These are phyloP conservation scores for Caracal caracal DNA, from an alignment of 2,113 vertebrate species.

Conservation along the genomic window DNA sequence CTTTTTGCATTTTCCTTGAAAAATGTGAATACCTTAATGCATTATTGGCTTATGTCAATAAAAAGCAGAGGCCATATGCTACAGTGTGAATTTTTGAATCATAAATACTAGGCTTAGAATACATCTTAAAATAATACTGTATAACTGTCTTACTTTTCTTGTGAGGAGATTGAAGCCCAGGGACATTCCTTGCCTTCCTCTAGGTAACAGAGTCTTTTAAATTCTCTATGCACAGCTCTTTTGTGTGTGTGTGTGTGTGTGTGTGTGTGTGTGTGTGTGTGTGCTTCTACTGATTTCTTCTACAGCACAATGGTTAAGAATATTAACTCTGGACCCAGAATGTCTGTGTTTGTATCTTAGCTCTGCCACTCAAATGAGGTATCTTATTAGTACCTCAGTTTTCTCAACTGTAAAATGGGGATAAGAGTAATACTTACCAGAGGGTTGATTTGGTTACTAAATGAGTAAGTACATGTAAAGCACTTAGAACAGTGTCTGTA, in stretches of 20 bases:
- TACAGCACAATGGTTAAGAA: background rate
- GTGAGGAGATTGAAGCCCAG: background rate
- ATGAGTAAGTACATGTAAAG: background rate
- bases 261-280: background rate
- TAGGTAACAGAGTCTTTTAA: background rate
- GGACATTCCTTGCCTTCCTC: background rate
- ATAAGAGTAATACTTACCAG: background rate
- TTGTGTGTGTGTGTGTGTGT: background rate
- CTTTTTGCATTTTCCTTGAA: slow-evolving; percentile 11
- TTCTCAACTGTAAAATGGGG: background rate
- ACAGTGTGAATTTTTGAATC: background rate
- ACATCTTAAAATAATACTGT: background rate
- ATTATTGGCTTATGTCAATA: background rate
- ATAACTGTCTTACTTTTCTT: background rate
- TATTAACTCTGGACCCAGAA: background rate
- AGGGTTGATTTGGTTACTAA: background rate
- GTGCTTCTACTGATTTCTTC: background rate
- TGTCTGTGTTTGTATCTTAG: background rate
- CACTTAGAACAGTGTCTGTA: background rate
- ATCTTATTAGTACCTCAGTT: background rate
- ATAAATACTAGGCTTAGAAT: background rate
- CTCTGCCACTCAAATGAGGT: background rate
- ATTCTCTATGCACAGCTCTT: background rate
- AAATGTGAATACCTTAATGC: background rate
- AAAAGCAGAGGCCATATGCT: background rate